Conservation (phyloP, 1,140 invertebrate genomes). For the Drosophila serrata region DNA sequence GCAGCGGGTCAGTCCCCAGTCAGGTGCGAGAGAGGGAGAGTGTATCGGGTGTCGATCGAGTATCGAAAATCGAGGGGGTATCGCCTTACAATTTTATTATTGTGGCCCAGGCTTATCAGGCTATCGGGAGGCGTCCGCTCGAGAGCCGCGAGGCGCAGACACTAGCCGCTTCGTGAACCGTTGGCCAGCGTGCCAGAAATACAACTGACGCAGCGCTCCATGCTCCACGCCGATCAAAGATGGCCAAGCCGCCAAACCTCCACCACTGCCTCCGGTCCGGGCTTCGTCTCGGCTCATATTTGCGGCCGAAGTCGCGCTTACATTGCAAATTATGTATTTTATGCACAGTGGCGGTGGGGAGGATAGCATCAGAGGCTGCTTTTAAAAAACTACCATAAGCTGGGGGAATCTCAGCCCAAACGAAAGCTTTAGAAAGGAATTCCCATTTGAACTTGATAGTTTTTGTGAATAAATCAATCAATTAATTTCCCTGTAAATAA, state of each 20-base stretch:
- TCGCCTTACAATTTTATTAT: conserved; percentile 21
- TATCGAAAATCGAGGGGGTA: conserved; percentile 15
- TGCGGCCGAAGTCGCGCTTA: conserved; percentile 33
- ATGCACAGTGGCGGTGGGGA: conserved; percentile 18
- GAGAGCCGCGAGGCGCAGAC: conserved; percentile 54
- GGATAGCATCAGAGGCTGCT: background rate
- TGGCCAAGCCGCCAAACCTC: conserved; percentile 24
- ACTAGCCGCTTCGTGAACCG: conserved; percentile 72
- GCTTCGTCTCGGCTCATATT: conserved; percentile 29
- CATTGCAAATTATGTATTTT: conserved; percentile 56
- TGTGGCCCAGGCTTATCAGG: conserved; percentile 43
- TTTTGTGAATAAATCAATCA: background rate
- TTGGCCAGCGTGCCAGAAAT: conserved; percentile 76
- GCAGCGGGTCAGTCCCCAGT: conserved; percentile 27
- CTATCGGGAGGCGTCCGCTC: conserved; percentile 22
- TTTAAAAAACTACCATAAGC: background rate
- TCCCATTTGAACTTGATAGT: background rate
- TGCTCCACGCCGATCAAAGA: conserved; percentile 42
- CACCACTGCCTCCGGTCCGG: background rate
- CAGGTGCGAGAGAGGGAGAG: conserved; percentile 20
- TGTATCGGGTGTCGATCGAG: conserved; percentile 1
- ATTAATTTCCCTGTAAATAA: background rate
- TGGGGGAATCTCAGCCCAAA: background rate
- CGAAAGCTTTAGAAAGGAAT: background rate
- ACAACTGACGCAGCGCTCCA: conserved; percentile 59